A percentile compares a stretch with the other conserved stretches of the same genome.
These are phyloP conservation scores for Lampris megalopsis DNA, from an alignment of 2,113 vertebrate genomes.

Conservation along the genomic window DNA sequence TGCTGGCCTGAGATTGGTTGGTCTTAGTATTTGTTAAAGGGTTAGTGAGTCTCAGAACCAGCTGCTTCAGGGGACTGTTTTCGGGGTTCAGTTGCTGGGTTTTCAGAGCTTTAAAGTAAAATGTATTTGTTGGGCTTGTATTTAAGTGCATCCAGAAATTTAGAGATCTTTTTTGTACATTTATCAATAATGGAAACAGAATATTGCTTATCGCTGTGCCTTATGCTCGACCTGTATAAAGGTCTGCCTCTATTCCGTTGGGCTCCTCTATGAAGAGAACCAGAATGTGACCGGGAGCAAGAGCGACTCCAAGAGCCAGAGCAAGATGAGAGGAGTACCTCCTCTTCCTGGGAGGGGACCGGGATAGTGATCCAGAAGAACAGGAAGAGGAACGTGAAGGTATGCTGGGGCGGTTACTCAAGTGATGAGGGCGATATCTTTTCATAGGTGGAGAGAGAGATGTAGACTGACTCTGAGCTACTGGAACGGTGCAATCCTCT, in stretches of 20 bases:
- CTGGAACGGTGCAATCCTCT: constrained; percentile 82
- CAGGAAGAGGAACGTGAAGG: constrained; percentile 74
- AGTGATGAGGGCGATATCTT: constrained; percentile 83
- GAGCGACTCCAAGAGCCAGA: constrained; percentile 83
- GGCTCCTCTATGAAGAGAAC: constrained; percentile 44
- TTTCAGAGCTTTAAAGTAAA: no score
- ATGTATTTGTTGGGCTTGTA: no score
- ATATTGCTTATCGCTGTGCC: constrained; percentile 15
- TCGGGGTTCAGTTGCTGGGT: no score
- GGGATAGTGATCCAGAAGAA: constrained; percentile 83
- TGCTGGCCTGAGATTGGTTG: no score
- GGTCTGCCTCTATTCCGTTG: constrained; percentile 44
- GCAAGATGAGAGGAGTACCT: constrained; percentile 75
- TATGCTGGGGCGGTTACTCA: constrained; percentile 69
- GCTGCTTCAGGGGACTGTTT: no score
- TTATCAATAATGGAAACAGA: no score
- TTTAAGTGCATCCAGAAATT: no score
- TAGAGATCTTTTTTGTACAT: no score
- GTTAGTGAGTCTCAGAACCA: no score
- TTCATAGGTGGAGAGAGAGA: constrained; percentile 88
- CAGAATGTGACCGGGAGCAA: constrained; percentile 73
- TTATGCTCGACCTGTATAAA: constrained; percentile 21
- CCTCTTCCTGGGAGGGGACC: constrained; percentile 70
- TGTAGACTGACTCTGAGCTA: constrained; percentile 80
- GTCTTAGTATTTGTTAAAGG: no score